Conservation (phyloP, 2,888 invertebrate species). For the Yponomeuta evonymella region DNA sequence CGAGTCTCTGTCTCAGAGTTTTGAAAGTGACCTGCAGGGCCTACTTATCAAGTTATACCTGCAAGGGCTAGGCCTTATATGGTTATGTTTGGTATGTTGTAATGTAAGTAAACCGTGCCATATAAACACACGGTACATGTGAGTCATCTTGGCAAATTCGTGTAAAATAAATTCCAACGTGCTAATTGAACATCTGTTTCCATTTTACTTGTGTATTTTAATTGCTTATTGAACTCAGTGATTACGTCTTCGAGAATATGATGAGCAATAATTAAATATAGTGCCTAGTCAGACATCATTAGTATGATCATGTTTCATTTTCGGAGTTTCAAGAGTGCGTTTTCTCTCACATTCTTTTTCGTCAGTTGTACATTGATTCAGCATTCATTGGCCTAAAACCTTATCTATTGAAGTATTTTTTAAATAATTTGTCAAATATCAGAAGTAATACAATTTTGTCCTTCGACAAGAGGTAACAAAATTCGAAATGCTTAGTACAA, state of each 20-base stretch:
- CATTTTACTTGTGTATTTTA: conserved; percentile 18
- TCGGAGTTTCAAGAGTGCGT: no score
- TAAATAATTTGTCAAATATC: not conserved
- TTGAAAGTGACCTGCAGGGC: conserved; percentile 66
- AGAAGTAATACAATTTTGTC: not conserved
- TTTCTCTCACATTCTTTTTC: no score
- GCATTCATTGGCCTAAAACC: no score
- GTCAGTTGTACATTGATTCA: no score
- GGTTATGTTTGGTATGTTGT: conserved; percentile 49
- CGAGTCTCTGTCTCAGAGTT: conserved; percentile 29
- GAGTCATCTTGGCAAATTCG: conserved; percentile 63
- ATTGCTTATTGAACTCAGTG: no score
- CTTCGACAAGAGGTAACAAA: conserved; percentile 17
- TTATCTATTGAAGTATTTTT: no score
- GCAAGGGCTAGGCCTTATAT: conserved; percentile 68
- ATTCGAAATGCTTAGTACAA: conserved; percentile 7
- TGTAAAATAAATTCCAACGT: conserved; percentile 57
- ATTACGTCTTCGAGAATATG: no score
- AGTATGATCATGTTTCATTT: not conserved
- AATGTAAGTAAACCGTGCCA: conserved; percentile 53
- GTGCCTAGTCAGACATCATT: not conserved
- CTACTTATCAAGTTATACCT: conserved; percentile 51
- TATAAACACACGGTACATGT: conserved; percentile 29
- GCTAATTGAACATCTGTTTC: conserved; percentile 64
- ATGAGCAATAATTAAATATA: not conserved